Evolutionary conservation across 2,797 vertebrate genomes (phyloP), one percentile per base, ranked within the genome.

Genomic region (Syncerus caffer): DNA sequence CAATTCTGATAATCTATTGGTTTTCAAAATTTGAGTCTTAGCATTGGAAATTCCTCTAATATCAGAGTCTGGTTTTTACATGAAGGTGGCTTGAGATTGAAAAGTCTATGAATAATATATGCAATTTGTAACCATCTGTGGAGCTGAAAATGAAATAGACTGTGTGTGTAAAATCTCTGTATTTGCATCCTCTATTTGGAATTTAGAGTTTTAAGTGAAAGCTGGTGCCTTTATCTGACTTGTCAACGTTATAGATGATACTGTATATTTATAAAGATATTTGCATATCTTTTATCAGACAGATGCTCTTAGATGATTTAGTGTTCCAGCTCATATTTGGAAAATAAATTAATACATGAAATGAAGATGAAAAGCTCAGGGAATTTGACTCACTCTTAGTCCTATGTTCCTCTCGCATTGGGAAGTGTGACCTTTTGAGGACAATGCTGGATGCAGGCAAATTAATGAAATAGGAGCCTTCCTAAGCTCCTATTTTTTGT

Each of bases 231-330:
- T 99, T 98, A 98, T 99, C 98, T 98, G 95, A 98, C 95, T 97
- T 99, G 98, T 98, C 98, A 99, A 47, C 86, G 85, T 99, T 98
- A 99, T 98, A 98, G 97, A 99, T 98, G 98, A 95, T 97, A 92
- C 97, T 98, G 97, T 98, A 97, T 98, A 97, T 98, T 97, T 98
- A 98, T 96, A 97, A 97, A 98, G 93, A 98, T 96, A 97, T 98
- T 98, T 99, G 97, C 98, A 98, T 98, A 98, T 95, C 96, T 98
- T 98, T 98, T 98, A 98, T 98, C 98, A 98, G 98, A 98, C 89
- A 96, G 89, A 97, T 98, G 80, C 87, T 97, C 86, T 98, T 98
- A 98, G 97, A 83, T 98, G 98, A 98, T 98, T 98, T 98, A 98
- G 87, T 94, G 87, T 98, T 97, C 96, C 47, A 95, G 79, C n/a